Percentiles rank a stretch among this genome's conserved stretches.
phyloP scores from a whole-genome alignment of 2,113 vertebrate genomes.

The Eptesicus fuscus region DNA sequence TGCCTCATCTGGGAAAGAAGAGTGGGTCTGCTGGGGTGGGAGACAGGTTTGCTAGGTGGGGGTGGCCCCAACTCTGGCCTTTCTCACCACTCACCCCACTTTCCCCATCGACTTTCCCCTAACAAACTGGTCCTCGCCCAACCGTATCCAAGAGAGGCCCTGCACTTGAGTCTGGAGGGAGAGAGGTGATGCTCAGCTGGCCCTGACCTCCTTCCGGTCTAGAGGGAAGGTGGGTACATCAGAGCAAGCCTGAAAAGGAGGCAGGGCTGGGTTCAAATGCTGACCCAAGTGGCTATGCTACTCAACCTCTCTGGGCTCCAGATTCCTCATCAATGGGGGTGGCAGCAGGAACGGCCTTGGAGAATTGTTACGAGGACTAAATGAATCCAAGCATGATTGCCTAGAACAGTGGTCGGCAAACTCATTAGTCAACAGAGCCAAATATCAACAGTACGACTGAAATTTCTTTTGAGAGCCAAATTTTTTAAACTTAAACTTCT shows the following conservation, averaged over 20 bases:
- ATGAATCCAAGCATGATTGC: accelerated
- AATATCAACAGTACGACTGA: too few species aligned
- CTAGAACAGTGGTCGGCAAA: background rate
- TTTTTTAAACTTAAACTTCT: too few species aligned
- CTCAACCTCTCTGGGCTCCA: background rate
- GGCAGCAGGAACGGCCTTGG: background rate
- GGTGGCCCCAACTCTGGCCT: background rate
- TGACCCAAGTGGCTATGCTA: background rate
- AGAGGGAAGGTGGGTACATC: too few species aligned
- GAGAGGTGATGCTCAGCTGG: background rate
- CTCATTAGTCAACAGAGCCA: too few species aligned
- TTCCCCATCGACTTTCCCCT: background rate
- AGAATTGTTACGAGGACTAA: background rate
- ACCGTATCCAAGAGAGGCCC: background rate
- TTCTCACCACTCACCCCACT: background rate
- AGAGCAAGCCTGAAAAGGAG: background rate
- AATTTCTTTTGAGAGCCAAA: too few species aligned
- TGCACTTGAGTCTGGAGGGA: background rate
- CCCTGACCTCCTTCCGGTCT: background rate
- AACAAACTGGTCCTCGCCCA: background rate
- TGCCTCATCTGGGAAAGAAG: background rate
- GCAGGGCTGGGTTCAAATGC: background rate
- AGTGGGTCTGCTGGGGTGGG: background rate
- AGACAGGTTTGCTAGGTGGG: background rate
- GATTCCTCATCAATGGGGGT: background rate